phyloP scores from a whole-genome alignment of 1,140 invertebrate species.

The Nixonia krombeini region DNA sequence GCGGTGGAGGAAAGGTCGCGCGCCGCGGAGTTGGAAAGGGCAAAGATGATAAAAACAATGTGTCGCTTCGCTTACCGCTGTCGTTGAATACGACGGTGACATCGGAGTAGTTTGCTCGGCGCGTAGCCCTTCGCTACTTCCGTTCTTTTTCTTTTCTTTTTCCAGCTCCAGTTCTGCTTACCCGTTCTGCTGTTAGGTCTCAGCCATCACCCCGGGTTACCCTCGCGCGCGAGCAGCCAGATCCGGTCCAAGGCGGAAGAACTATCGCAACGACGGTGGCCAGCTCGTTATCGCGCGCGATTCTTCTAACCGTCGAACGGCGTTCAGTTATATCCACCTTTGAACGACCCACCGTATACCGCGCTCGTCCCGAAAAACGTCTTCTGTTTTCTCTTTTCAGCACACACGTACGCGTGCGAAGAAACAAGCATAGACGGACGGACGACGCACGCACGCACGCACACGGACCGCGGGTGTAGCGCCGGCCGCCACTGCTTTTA shows the following conservation, averaged over 20 bases:
- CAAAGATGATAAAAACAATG: not conserved
- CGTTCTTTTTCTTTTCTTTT: slow-evolving; percentile 6
- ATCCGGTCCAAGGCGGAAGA: slow-evolving; percentile 1
- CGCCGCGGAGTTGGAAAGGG: no score
- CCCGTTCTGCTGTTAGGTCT: not conserved
- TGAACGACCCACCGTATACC: no score
- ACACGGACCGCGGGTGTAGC: slow-evolving; percentile 3
- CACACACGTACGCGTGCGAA: slow-evolving; percentile 3
- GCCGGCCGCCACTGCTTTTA: slow-evolving; percentile 22
- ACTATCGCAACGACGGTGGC: no score
- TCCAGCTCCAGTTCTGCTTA: slow-evolving; percentile 11
- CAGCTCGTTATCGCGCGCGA: no score
- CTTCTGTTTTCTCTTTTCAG: not conserved
- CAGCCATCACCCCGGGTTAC: slow-evolving; percentile 1
- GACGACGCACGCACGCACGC: slow-evolving; percentile 12
- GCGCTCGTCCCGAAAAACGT: not conserved
- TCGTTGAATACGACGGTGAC: slow-evolving; percentile 8
- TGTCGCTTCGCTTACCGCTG: slow-evolving; percentile 4
- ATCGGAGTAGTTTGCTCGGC: slow-evolving; percentile 8
- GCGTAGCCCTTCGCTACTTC: slow-evolving; percentile 5
- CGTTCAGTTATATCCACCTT: no score
- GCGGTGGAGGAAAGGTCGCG: no score
- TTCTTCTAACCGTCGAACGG: no score
- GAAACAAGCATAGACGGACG: slow-evolving; percentile 10
- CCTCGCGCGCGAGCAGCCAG: not conserved